phyloP scores from a whole-genome alignment of 2,797 vertebrate species.

The Clarias laeviceps region DNA sequence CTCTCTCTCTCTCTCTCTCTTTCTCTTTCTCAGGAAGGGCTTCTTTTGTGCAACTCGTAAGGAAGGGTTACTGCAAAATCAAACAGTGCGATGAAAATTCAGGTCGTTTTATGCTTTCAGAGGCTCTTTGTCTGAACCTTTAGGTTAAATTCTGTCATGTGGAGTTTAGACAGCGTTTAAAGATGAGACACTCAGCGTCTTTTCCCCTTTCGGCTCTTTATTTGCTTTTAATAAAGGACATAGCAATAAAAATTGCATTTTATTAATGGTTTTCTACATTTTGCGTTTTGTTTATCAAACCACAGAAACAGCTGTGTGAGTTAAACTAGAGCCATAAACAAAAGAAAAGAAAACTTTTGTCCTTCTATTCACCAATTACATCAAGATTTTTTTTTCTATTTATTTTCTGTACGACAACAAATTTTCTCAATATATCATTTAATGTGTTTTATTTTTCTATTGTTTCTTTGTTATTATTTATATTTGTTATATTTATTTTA shows the following conservation, averaged over 20 bases:
- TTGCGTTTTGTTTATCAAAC: neutral
- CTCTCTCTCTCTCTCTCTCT: no score
- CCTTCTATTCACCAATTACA: neutral
- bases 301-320: neutral
- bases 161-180: conserved; percentile 2
- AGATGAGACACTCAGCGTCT: neutral
- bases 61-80: neutral
- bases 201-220: neutral
- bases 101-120: neutral
- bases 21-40: neutral
- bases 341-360: neutral
- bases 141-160: neutral
- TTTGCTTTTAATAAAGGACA: neutral
- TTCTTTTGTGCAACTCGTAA: neutral
- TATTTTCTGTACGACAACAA: neutral
- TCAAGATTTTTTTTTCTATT: neutral
- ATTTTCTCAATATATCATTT: neutral
- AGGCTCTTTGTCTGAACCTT: neutral
- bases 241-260: neutral
- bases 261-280: neutral
- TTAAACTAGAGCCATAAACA: neutral
- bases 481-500: neutral
- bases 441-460: neutral
- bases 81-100: neutral
- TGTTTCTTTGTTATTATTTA: neutral